phyloP scores from a whole-genome alignment of 2,113 vertebrate genomes.

The Oreochromis niloticus region DNA sequence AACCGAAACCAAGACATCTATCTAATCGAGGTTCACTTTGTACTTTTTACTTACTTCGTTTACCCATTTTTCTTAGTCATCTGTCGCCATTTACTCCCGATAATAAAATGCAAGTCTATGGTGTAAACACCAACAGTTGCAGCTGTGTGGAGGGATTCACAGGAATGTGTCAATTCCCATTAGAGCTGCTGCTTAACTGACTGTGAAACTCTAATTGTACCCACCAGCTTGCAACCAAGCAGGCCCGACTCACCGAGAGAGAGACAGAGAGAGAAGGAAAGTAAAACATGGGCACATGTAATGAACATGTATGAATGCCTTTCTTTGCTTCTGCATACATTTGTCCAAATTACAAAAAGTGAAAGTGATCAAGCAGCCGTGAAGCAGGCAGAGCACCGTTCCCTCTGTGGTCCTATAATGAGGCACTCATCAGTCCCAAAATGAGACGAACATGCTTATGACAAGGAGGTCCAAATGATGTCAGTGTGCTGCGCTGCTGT shows the following conservation, averaged over 20 bases:
- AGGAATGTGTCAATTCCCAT: slow-evolving; percentile 58
- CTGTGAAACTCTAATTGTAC: slow-evolving; percentile 68
- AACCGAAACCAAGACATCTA: neutral
- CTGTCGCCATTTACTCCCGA: slow-evolving; percentile 14
- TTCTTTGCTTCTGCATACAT: slow-evolving; percentile 19
- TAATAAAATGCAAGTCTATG: slow-evolving; percentile 2
- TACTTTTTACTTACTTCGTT: neutral
- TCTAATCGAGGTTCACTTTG: neutral
- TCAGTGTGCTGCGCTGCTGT: slow-evolving; percentile 18
- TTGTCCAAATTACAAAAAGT: slow-evolving; percentile 22
- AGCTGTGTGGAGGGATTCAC: slow-evolving; percentile 43
- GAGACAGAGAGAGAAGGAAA: neutral
- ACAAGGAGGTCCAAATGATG: slow-evolving; percentile 35
- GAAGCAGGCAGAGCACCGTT: neutral
- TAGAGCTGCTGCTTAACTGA: slow-evolving; percentile 56
- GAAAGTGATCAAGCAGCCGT: slow-evolving; percentile 9
- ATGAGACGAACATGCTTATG: slow-evolving; percentile 39
- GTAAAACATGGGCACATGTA: neutral
- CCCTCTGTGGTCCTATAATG: slow-evolving; percentile 41
- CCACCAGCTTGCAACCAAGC: slow-evolving; percentile 42
- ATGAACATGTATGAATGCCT: slow-evolving; percentile 16
- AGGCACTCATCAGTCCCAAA: slow-evolving; percentile 50
- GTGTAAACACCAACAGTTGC: slow-evolving; percentile 57
- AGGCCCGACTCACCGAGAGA: neutral
- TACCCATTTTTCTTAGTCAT: slow-evolving; percentile 2